Conservation (phyloP, 37 sponge, comb jelly and placozoan species). For the Diacarnus erythraeanus region DNA sequence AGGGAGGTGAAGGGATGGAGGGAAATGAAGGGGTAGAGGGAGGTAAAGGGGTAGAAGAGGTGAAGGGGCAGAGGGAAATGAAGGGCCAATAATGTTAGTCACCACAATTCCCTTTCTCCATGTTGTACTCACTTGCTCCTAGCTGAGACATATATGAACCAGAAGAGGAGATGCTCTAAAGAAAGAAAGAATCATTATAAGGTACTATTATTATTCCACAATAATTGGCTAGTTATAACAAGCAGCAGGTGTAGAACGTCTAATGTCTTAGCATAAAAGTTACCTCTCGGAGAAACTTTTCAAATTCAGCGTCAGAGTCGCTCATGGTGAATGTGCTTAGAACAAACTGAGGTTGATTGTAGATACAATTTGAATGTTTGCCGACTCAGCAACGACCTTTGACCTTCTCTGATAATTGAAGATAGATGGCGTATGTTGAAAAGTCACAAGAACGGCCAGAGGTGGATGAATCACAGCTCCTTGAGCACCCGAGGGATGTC, state of each 20-base stretch:
- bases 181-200: neutral
- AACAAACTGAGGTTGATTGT: neutral
- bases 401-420: neutral
- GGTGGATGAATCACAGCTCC: too few species aligned
- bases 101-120: too few species aligned
- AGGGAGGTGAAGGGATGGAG: too few species aligned
- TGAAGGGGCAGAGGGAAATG: neutral
- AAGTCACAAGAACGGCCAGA: conserved; percentile 10
- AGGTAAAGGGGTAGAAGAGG: neutral
- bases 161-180: conserved; percentile 37
- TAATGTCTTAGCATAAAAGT: conserved; percentile 1
- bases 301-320: conserved; percentile 55
- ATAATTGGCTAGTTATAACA: neutral
- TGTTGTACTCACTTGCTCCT: neutral
- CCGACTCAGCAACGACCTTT: conserved; percentile 12
- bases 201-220: neutral
- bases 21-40: too few species aligned
- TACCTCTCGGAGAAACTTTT: conserved; percentile 61
- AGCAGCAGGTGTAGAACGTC: neutral
- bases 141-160: conserved; percentile 6
- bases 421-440: neutral
- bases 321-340: conserved; percentile 6
- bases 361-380: neutral
- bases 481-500: too few species aligned
- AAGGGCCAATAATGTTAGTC: too few species aligned